phyloP scores from a whole-genome alignment of 2,888 invertebrate genomes.

The Apamea monoglypha region DNA sequence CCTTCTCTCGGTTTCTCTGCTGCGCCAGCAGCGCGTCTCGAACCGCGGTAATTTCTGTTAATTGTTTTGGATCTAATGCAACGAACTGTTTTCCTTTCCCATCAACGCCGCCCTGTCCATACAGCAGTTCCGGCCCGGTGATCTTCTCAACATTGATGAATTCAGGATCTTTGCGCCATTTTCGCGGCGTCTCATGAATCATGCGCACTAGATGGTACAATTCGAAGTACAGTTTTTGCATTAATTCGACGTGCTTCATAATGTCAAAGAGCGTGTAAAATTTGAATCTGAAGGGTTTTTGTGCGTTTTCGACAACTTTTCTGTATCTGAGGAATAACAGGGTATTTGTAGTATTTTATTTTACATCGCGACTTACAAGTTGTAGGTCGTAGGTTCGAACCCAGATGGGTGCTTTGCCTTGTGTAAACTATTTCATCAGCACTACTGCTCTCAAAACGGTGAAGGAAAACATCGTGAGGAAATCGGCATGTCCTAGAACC shows the following conservation, averaged over 20 bases:
- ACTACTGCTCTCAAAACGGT: too few relatives aligned
- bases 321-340: slow-evolving; percentile 69
- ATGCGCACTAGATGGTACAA: slow-evolving; percentile 71
- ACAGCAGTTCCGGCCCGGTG: fast-evolving
- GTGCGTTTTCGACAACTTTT: slow-evolving; percentile 67
- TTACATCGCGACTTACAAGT: too few relatives aligned
- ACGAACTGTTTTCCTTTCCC: fast-evolving
- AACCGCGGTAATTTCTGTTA: fast-evolving
- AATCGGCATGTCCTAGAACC: too few relatives aligned
- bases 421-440: too few relatives aligned
- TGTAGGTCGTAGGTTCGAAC: too few relatives aligned
- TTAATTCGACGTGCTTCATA: slow-evolving; percentile 45
- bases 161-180: slow-evolving; percentile 47
- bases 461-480: too few relatives aligned
- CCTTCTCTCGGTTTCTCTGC: not conserved
- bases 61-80: not conserved
- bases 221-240: slow-evolving; percentile 48
- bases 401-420: too few relatives aligned
- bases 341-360: not conserved
- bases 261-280: slow-evolving; percentile 52
- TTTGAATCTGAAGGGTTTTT: slow-evolving; percentile 21
- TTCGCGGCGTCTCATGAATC: slow-evolving; percentile 73
- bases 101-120: fast-evolving
- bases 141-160: fast-evolving
- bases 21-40: fast-evolving